A percentile compares a stretch with the other conserved stretches of the same genome.
phyloP scores from a whole-genome alignment of 1,140 invertebrate species.

The Drosophila neocordata region DNA sequence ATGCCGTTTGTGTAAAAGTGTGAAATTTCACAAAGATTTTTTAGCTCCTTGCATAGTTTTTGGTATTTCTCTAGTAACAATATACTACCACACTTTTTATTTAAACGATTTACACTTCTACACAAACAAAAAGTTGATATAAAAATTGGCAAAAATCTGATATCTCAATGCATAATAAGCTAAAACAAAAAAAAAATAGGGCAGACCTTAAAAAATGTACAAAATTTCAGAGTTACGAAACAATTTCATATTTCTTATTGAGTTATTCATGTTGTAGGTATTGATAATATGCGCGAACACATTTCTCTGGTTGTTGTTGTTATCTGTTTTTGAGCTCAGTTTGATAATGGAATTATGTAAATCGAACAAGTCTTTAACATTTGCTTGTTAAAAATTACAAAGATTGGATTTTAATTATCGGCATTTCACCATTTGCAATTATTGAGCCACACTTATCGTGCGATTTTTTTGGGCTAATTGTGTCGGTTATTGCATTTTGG shows the following conservation, averaged over 20 bases:
- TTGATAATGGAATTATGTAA: slow-evolving; percentile 1
- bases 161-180: background rate
- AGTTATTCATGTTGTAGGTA: background rate
- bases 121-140: background rate
- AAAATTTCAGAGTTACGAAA: background rate
- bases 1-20: slow-evolving; percentile 9
- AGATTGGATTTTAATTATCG: background rate
- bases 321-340: slow-evolving; percentile 44
- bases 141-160: background rate
- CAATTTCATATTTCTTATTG: background rate
- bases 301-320: background rate
- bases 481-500: slow-evolving; percentile 16
- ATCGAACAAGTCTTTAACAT: slow-evolving; percentile 10
- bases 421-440: background rate
- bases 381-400: background rate
- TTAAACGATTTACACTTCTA: background rate
- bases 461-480: slow-evolving; percentile 36
- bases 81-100: slow-evolving; percentile 2
- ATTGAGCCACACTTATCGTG: background rate
- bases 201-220: background rate
- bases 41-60: background rate
- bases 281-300: background rate
- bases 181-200: no score
- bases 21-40: slow-evolving; percentile 14
- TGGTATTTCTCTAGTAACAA: slow-evolving; percentile 22